Conservation (phyloP, 2,113 vertebrate genomes). For the Perccottus glenii region DNA sequence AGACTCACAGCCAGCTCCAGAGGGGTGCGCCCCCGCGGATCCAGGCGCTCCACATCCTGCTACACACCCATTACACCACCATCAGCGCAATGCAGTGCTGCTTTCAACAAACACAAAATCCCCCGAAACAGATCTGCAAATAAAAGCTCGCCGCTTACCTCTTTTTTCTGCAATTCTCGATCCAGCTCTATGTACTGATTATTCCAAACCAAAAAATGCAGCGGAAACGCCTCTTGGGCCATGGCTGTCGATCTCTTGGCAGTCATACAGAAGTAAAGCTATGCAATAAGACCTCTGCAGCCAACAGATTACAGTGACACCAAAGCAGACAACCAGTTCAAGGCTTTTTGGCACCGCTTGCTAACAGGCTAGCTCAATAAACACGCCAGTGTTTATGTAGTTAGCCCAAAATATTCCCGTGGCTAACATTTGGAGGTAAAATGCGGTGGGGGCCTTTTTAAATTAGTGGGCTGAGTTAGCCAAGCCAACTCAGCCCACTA, state of each 20-base stretch:
- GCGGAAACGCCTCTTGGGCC: constrained; percentile 84
- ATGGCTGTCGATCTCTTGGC: constrained; percentile 52
- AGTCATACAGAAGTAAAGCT: constrained; percentile 11
- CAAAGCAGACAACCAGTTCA: constrained; percentile 12
- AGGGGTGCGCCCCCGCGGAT: constrained; percentile 89
- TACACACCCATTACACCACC: constrained; percentile 57
- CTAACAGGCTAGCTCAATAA: constrained; percentile 44
- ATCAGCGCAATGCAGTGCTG: constrained; percentile 62
- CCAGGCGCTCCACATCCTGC: constrained; percentile 86
- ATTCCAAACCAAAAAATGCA: constrained; percentile 90
- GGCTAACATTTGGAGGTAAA: neutral
- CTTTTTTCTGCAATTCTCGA: constrained; percentile 82
- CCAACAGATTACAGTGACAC: constrained; percentile 35
- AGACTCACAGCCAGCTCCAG: constrained; percentile 92
- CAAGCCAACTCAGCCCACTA: constrained; percentile 69
- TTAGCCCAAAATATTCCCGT: neutral
- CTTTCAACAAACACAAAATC: constrained; percentile 13
- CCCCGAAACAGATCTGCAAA: neutral
- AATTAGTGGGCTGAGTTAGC: constrained; percentile 75
- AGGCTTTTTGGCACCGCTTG: constrained; percentile 15
- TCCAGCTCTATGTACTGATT: constrained; percentile 89
- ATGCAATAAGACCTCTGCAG: constrained; percentile 26
- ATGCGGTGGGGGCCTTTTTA: constrained; percentile 20
- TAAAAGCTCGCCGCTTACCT: constrained; percentile 62
- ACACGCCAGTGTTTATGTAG: constrained; percentile 14